Conservation (phyloP, 1,140 invertebrate species). For the Zeugodacus cucurbitae region DNA sequence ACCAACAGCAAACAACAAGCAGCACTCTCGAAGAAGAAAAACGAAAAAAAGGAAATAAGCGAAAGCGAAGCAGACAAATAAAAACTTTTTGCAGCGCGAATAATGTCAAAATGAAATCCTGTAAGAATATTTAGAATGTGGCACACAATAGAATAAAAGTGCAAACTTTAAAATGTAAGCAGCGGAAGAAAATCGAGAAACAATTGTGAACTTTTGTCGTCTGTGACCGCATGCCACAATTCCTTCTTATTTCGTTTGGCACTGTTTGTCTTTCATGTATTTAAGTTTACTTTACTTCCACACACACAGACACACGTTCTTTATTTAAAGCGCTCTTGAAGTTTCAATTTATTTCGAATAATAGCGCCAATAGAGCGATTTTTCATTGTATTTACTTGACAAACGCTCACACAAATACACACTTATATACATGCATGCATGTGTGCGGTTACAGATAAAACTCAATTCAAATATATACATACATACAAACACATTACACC, state of each 20-base stretch:
- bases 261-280: not conserved
- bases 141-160: not conserved
- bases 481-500: not conserved
- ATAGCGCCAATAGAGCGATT: not conserved
- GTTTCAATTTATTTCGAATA: conserved; percentile 18
- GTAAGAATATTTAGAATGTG: not conserved
- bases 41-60: too few relatives aligned
- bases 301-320: not conserved
- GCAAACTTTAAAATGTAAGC: not conserved
- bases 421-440: not conserved
- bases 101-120: not conserved
- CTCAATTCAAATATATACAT: not conserved
- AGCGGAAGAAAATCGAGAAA: conserved; percentile 14
- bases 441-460: too few relatives aligned
- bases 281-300: not conserved
- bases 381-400: not conserved
- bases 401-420: not conserved
- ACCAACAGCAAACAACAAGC: not conserved
- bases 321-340: not conserved
- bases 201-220: conserved; percentile 13
- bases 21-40: not conserved
- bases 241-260: not conserved
- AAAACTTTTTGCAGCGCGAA: not conserved
- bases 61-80: not conserved
- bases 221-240: not conserved